Base-by-base conservation (phyloP, 2,797 vertebrate genomes). In the Pelodytes ibericus region DNA sequence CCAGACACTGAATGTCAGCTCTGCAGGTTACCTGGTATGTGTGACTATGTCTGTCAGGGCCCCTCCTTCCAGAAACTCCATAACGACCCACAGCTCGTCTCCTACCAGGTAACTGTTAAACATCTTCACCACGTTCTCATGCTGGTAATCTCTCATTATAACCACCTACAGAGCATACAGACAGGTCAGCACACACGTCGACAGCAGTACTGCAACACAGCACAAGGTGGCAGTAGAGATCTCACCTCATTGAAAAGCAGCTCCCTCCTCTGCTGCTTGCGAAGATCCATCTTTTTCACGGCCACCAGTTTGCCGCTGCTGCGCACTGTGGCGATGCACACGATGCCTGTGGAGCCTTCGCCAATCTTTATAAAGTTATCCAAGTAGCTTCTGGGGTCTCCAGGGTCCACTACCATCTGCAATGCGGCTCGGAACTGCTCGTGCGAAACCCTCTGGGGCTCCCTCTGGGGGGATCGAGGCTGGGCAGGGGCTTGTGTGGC, bases 291-390 rank as follows among this genome's bases (percentile, higher is more conserved):
- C 89, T 98, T 98, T 83, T 99, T 98, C 71, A 98, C 96, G 0
- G 96, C 96, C 2, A 98, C 97, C 78, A 98, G 88, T 53, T 94
- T 93, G 15, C 97, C 96, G 0, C 90, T 93, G 83, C 92, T 94
- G 80, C 93, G 94, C 80, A 97, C 88, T 0, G 95, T 96, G 82
- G 96, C 96, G 0, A 99, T 96, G 79, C 96, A 99, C 56, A 98
- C 96, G 0, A 99, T 89, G 24, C 97, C 96, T 0, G 97, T 98
- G 76, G 96, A 99, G 16, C 97, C 97, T 81, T 99, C 97, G 0
- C 96, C 96, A 0, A 98, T 99, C 85, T 99, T 98, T 68, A 99
- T 97, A 87, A 98, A 98, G 88, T 98, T 94, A 81, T 98, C 97
- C 82, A 98, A 84, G 85, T 96, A 97, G 2, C 93, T 86, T 3